Evolutionary conservation across 1,140 invertebrate genomes (phyloP).

Genomic region (Ceratitis capitata): DNA sequence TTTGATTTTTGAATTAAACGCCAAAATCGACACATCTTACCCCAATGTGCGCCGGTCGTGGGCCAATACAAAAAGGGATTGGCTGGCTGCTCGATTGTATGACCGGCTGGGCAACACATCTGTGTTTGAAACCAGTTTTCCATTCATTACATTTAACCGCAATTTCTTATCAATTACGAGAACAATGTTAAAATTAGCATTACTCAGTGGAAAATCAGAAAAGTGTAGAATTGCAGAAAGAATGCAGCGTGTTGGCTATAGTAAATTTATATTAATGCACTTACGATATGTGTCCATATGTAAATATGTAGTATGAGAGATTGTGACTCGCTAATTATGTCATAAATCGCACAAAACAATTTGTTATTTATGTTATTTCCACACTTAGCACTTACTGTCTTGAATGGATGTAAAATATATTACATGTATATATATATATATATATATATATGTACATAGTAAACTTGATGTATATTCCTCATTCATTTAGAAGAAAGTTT

Average conservation of each 20-base stretch:
- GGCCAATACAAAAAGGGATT: not conserved
- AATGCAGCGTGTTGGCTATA: not conserved
- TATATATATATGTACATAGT: too few species aligned
- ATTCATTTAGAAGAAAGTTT: too few species aligned
- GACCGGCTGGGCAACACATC: not conserved
- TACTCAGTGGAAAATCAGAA: not conserved
- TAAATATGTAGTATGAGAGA: too few species aligned
- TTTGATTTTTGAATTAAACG: too few species aligned
- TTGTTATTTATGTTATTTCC: too few species aligned
- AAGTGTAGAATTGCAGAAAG: not conserved
- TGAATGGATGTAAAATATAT: not conserved
- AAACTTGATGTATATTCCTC: too few species aligned
- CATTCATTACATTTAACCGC: not conserved
- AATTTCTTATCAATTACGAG: constrained; percentile 11
- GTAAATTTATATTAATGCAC: not conserved
- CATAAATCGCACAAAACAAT: not conserved
- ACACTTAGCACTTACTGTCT: not conserved
- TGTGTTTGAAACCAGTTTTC: not conserved
- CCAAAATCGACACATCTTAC: too few species aligned
- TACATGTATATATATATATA: not conserved
- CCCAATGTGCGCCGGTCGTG: too few species aligned
- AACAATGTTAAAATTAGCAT: not conserved
- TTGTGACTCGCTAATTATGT: not conserved
- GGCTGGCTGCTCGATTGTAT: not conserved
- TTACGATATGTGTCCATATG: not conserved